Conservation (phyloP, 1,140 invertebrate genomes). For the Cherax quadricarinatus region DNA sequence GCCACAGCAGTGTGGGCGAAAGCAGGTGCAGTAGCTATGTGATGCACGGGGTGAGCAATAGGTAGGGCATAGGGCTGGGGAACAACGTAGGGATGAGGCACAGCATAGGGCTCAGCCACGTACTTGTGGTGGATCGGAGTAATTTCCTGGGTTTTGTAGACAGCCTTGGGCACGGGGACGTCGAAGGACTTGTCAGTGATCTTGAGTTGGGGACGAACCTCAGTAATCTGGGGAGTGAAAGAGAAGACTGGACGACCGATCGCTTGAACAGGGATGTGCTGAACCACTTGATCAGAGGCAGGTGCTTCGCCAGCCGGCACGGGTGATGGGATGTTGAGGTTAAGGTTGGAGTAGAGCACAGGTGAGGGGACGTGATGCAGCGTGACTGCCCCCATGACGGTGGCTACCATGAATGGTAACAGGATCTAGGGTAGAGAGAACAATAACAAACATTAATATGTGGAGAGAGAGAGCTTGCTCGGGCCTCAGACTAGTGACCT, state of each 20-base stretch:
- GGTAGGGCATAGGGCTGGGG: slow-evolving; percentile 66
- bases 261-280: slow-evolving; percentile 29
- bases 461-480: not conserved
- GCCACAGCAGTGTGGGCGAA: not conserved
- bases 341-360: slow-evolving; percentile 42
- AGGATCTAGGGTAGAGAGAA: slow-evolving; percentile 6
- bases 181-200: slow-evolving; percentile 63
- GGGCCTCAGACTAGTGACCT: too few species aligned
- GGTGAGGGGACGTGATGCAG: slow-evolving; percentile 11
- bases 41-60: slow-evolving; percentile 26
- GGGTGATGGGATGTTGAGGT: slow-evolving; percentile 41
- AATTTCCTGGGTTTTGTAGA: slow-evolving; percentile 65
- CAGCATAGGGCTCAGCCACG: slow-evolving; percentile 68
- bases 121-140: slow-evolving; percentile 69
- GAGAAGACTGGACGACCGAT: slow-evolving; percentile 42
- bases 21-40: slow-evolving; percentile 35
- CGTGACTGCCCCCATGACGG: slow-evolving; percentile 45
- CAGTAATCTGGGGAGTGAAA: slow-evolving; percentile 68
- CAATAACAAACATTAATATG: not conserved
- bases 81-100: slow-evolving; percentile 62
- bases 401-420: slow-evolving; percentile 48
- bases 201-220: slow-evolving; percentile 62
- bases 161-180: slow-evolving; percentile 66
- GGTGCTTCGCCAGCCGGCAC: slow-evolving; percentile 50
- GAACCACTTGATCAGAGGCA: slow-evolving; percentile 25